Evolutionary conservation across 2,888 invertebrate genomes (phyloP), one percentile per base, ranked within the genome.

Genomic region (Meta bourneti): DNA sequence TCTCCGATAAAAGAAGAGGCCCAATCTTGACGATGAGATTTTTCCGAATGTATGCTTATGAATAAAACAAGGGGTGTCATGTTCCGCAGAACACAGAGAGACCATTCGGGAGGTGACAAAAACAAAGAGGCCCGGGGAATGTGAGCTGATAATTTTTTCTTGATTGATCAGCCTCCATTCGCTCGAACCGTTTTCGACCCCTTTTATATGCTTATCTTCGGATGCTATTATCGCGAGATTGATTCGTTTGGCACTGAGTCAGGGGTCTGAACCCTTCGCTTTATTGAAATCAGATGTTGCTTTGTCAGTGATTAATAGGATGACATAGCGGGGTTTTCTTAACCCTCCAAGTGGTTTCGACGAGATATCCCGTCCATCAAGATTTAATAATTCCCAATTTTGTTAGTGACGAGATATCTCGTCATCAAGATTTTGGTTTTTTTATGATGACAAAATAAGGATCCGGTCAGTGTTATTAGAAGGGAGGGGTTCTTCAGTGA

Each of bases 41-140:
- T 82, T 89, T 89, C 72, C 89, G 77, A 70, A 77, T 89, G 82
- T 71, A 70, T 61, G 75, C 82, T 89, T 82, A 89, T 89, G 89
- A 89, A 89, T 89, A 89, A 89, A 77, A 89, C 89, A 89, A 89
- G 82, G 89, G 82, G 88, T 81, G 80, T 81, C 88, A 74, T 88
- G 88, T 88, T 88, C 52, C 74, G 19, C 48, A 54, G 69, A 16
- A 79, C 69, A 78, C 70, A 86, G 78, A 52, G 74, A 20, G 74
- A 61, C 82, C 54, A 86, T 78, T 78, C 77, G 70, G 61, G 48
- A 75, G 77, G 34, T 11, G 72, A 70, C 81, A 72, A 82, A 82
- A 72, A 82, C 82, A 82, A 82, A 81, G 52, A 74, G 54, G 61
- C 11, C 8, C 13, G 48, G 34, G 72, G 54, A 20, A 82, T 74